A percentile compares a stretch with the other conserved stretches of the same genome.
phyloP scores from a whole-genome alignment of 2,888 invertebrate genomes.

The Chloroclystis v-ata region DNA sequence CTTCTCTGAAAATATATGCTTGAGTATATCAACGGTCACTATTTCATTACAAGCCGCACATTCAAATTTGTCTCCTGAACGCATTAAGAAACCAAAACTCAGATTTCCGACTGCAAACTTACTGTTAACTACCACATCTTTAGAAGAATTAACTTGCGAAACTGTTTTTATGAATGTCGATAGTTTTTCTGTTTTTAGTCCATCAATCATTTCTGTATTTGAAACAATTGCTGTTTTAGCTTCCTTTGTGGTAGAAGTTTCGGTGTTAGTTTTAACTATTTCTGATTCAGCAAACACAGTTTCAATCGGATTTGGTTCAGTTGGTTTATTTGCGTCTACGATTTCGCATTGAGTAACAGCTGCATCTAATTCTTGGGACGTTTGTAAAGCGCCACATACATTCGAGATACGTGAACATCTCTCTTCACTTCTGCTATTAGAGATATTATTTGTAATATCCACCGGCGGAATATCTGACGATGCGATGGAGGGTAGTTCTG shows the following conservation, averaged over 20 bases:
- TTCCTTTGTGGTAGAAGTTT: no score
- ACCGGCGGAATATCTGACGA: neutral
- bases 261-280: no score
- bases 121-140: constrained; percentile 15
- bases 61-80: neutral
- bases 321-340: no score
- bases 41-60: constrained; percentile 16
- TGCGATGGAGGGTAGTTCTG: neutral
- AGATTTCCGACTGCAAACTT: constrained; percentile 12
- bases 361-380: no score
- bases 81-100: constrained; percentile 18
- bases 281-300: no score
- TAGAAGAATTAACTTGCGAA: constrained; percentile 2
- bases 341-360: no score
- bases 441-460: neutral
- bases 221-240: no score
- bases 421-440: no score
- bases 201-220: neutral
- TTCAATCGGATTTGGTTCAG: no score
- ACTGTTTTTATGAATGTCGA: constrained; percentile 7
- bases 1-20: constrained; percentile 7
- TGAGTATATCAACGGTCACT: constrained; percentile 4
- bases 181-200: constrained; percentile 8
- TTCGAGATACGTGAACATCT: no score
- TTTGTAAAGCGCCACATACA: no score